Percentiles rank a stretch among this genome's conserved stretches.
Conservation (phyloP, 2,797 vertebrate species). For the Channallabes apus region DNA sequence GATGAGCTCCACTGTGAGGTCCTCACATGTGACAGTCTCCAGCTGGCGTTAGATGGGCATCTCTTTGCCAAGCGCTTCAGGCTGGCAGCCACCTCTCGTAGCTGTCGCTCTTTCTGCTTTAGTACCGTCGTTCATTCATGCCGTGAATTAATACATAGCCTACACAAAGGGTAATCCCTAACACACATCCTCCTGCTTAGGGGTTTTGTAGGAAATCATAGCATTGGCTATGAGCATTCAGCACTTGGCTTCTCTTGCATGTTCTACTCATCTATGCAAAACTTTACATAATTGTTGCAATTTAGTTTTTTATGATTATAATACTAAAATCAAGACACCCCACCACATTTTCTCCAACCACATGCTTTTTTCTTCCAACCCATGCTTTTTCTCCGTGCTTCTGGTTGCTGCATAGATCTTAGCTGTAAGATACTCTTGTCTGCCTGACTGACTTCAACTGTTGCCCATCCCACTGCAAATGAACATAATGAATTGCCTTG, state of each 20-base stretch:
- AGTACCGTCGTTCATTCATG: conserved; percentile 32
- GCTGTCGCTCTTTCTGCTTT: conserved; percentile 36
- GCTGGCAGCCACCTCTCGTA: conserved; percentile 42
- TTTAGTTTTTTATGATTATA: background rate
- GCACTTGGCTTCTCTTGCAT: background rate
- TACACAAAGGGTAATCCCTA: conserved; percentile 28
- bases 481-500: conserved; percentile 44
- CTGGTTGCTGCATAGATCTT: conserved; percentile 6
- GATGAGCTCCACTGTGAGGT: conserved; percentile 33
- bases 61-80: conserved; percentile 41
- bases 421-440: conserved; percentile 18
- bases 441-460: conserved; percentile 21
- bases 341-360: background rate
- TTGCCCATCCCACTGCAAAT: conserved; percentile 31
- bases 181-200: conserved; percentile 10
- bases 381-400: background rate
- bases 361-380: background rate
- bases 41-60: conserved; percentile 47
- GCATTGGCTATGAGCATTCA: background rate
- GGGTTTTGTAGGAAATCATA: conserved; percentile 2
- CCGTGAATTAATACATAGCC: conserved; percentile 15
- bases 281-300: background rate
- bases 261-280: background rate
- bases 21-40: conserved; percentile 31
- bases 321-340: background rate